phyloP scores from a whole-genome alignment of 2,888 invertebrate genomes.

The Biston stratarius region DNA sequence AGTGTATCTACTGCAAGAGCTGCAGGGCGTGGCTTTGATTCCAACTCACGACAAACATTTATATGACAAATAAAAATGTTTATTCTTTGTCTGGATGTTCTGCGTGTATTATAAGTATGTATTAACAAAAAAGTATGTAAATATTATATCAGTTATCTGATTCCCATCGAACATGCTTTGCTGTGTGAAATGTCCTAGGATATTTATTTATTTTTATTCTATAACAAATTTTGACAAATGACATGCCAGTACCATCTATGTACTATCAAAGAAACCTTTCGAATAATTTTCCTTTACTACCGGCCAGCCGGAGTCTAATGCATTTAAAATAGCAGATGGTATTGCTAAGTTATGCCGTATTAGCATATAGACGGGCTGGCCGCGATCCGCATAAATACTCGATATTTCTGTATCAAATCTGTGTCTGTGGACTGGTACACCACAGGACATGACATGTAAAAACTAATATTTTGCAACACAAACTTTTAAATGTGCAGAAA shows the following conservation, averaged over 20 bases:
- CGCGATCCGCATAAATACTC: conserved; percentile 31
- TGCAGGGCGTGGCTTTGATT: too few species aligned
- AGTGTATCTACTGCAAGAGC: too few species aligned
- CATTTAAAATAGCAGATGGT: conserved; percentile 41
- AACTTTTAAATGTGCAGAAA: too few species aligned
- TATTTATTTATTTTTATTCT: not conserved
- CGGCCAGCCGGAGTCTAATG: conserved; percentile 31
- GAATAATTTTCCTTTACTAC: conserved; percentile 30
- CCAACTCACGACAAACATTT: too few species aligned
- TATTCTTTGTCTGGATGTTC: too few species aligned
- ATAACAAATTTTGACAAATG: not conserved
- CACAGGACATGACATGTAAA: not conserved
- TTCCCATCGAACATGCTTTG: too few species aligned
- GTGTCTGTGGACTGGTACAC: not conserved
- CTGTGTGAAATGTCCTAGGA: too few species aligned
- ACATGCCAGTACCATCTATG: not conserved
- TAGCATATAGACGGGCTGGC: conserved; percentile 35
- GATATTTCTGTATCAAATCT: conserved; percentile 24
- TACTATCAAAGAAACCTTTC: conserved; percentile 14
- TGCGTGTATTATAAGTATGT: too few species aligned
- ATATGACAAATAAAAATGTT: too few species aligned
- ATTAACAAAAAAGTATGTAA: too few species aligned
- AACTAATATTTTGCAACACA: too few species aligned
- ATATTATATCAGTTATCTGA: too few species aligned
- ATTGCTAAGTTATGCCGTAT: conserved; percentile 37